phyloP scores from a whole-genome alignment of 2,888 invertebrate genomes.

The Oscheius myriophilus region DNA sequence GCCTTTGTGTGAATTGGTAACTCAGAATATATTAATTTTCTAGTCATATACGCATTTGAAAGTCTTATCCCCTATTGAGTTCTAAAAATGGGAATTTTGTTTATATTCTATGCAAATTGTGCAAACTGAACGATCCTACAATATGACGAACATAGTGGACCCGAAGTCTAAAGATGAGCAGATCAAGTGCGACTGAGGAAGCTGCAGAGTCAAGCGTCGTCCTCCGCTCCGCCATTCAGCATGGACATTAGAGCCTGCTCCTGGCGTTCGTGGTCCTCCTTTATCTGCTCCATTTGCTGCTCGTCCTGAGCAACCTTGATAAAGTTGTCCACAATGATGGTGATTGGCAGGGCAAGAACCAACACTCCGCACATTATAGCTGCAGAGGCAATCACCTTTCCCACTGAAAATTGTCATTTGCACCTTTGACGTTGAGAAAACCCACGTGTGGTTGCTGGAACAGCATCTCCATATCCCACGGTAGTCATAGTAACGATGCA shows the following conservation, averaged over 20 bases:
- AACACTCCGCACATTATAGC: conserved; percentile 70
- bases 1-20: too few relatives aligned
- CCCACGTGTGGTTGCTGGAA: conserved; percentile 68
- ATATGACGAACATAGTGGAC: conserved; percentile 24
- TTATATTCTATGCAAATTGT: too few relatives aligned
- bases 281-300: conserved; percentile 66
- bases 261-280: conserved; percentile 54
- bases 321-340: conserved; percentile 70
- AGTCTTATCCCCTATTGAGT: too few relatives aligned
- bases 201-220: conserved; percentile 14
- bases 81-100: too few relatives aligned
- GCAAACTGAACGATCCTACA: too few relatives aligned
- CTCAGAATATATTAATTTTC: too few relatives aligned
- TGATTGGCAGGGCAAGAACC: conserved; percentile 69
- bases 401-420: conserved; percentile 49
- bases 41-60: too few relatives aligned
- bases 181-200: conserved; percentile 8
- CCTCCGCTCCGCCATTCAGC: conserved; percentile 43
- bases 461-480: conserved; percentile 69
- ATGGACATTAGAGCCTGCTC: conserved; percentile 53
- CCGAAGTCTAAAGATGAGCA: conserved; percentile 30
- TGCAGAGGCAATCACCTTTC: conserved; percentile 68
- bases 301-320: conserved; percentile 70
- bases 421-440: conserved; percentile 8
- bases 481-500: conserved; percentile 70